phyloP scores from a whole-genome alignment of 1,140 invertebrate species.

The Drosophila ohnishii region DNA sequence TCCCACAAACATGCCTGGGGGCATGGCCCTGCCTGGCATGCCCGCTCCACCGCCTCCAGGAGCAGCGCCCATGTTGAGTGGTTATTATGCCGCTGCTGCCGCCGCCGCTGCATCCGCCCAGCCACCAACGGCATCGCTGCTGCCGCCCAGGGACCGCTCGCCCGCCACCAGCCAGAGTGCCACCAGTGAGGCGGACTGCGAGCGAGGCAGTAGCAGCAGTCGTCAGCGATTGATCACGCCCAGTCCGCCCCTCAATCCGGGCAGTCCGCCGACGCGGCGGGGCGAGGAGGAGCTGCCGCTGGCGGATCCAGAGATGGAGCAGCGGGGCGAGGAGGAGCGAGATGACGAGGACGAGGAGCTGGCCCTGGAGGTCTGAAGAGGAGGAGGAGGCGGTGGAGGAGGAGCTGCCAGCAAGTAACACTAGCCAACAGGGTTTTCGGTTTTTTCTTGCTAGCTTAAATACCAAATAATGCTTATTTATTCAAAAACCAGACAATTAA shows the following conservation, averaged over 20 bases:
- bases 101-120: conserved; percentile 34
- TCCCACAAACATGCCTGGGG: conserved; percentile 65
- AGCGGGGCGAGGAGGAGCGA: conserved; percentile 11
- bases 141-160: conserved; percentile 47
- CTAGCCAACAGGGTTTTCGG: conserved; percentile 3
- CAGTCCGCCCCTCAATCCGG: conserved; percentile 80
- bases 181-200: conserved; percentile 64
- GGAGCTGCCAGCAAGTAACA: background rate
- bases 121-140: conserved; percentile 13
- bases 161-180: conserved; percentile 68
- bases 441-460: background rate
- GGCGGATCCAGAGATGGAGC: conserved; percentile 18
- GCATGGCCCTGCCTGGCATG: conserved; percentile 65
- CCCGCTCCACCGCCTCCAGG: conserved; percentile 61
- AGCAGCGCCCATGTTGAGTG: conserved; percentile 63
- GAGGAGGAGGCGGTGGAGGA: conserved; percentile 4
- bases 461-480: conserved; percentile 14
- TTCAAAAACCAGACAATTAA: background rate
- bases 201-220: conserved; percentile 60
- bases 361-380: conserved; percentile 74
- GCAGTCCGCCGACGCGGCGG: conserved; percentile 73
- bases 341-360: conserved; percentile 69
- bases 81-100: conserved; percentile 70
- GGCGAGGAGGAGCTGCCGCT: conserved; percentile 30
- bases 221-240: conserved; percentile 64